Evolutionary conservation across 1,140 invertebrate genomes (phyloP), one percentile per base, ranked within the genome.

Genomic region (Megalopta genalis): DNA sequence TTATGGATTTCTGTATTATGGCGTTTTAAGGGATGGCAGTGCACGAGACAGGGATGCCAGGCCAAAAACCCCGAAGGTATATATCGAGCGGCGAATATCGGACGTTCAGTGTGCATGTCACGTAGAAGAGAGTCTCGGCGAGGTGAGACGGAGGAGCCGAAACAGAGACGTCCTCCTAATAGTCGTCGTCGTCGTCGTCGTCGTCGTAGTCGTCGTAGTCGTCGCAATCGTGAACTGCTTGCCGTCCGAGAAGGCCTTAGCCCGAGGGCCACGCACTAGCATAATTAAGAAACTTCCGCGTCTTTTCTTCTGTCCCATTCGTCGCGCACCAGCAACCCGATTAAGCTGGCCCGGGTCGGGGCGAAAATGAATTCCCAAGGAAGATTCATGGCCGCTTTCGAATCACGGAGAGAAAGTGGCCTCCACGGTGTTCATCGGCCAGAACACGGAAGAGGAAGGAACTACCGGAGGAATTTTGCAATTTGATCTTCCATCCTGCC

Each of bases 61-160:
- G 70, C 83, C 75, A 77, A 75, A 87, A 86, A 49, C 23, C 60
- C 87, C 86, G 86, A 89, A 89, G 90, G 86, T 90, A 90, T 90
- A 90, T 92, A 92, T 92, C 90, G 91, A 93, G 90, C 89, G 91
- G 91, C 87, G 90, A 90, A 93, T 90, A 91, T 91, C 88, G 90
- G 87, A 92, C 91, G 88, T 91, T 92, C 89, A 88, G 87, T 83
- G 91, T 92, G 87, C 92, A 88, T 82, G 89, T 92, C 92, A 93
- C 92, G 92, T 92, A 93, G 83, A 83, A 84, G 79, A 88, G 88
- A 88, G 83, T 77, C 80, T 78, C 70, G 83, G 27, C 75, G 85
- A 87, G 73, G 80, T 74, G 86, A 86, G 81, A 75, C 65, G 80
- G 77, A 75, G 68, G 72, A 70, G 68, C 68, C 66, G 72, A 78